These are phyloP conservation scores for Potamilus streckersoni DNA, from an alignment of 1,140 invertebrate species.

Conservation along the genomic window DNA sequence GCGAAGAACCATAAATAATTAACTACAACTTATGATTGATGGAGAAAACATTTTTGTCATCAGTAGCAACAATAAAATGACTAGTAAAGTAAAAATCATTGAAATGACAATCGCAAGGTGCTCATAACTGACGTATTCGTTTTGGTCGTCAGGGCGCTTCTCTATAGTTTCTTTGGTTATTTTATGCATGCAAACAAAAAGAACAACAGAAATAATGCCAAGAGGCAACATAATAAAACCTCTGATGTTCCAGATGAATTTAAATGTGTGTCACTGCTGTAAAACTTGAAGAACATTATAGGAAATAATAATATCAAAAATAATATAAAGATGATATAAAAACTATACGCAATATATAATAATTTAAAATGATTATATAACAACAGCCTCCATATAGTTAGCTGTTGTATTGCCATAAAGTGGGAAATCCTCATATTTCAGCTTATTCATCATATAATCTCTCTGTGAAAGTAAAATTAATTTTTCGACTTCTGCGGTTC, in stretches of 20 bases:
- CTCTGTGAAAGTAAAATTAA: too few species aligned
- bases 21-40: too few species aligned
- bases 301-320: constrained; percentile 11
- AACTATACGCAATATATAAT: neutral
- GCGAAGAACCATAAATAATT: too few species aligned
- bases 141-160: constrained; percentile 13
- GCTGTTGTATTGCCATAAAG: constrained; percentile 22
- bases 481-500: too few species aligned
- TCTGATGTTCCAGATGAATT: constrained; percentile 21
- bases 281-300: constrained; percentile 1
- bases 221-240: constrained; percentile 19
- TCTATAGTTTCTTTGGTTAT: constrained; percentile 18
- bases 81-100: constrained; percentile 28
- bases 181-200: constrained; percentile 12
- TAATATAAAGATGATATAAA: constrained; percentile 26
- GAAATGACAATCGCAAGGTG: constrained; percentile 42
- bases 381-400: constrained; percentile 35
- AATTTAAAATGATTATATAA: constrained; percentile 31
- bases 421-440: constrained; percentile 38
- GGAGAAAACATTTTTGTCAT: too few species aligned
- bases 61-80: constrained; percentile 29
- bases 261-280: constrained; percentile 5
- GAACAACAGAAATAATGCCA: constrained; percentile 10
- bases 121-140: constrained; percentile 43
- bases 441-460: constrained; percentile 4